A percentile compares a stretch with the other conserved stretches of the same genome.
phyloP scores from a whole-genome alignment of 2,797 vertebrate species.

The Thaleichthys pacificus region DNA sequence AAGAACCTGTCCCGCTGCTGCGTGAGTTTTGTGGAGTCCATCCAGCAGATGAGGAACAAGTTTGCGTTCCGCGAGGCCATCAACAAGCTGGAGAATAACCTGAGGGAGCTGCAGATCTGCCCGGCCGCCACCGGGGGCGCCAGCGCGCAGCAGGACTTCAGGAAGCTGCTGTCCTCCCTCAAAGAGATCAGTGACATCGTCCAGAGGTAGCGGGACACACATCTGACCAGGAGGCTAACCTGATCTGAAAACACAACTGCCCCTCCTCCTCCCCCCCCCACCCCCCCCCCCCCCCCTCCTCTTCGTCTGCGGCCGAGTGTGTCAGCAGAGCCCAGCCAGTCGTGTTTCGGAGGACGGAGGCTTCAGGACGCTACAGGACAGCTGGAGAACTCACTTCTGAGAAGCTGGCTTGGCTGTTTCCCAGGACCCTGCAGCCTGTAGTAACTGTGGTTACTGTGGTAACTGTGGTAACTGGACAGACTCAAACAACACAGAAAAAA shows the following conservation, averaged over 20 bases:
- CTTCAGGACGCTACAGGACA: conserved; percentile 23
- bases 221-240: background rate
- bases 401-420: conserved; percentile 9
- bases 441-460: background rate
- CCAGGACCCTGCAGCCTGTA: conserved; percentile 52
- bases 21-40: conserved; percentile 93
- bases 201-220: conserved; percentile 89
- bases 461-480: conserved; percentile 47
- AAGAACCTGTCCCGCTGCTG: conserved; percentile 97
- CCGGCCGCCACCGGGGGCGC: conserved; percentile 83
- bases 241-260: background rate
- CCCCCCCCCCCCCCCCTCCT: background rate
- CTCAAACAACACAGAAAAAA: conserved; percentile 40
- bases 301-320: too few species aligned
- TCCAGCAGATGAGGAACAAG: conserved; percentile 99
- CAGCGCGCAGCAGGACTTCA: conserved; percentile 90
- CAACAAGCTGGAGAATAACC: conserved; percentile 93
- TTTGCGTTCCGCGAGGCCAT: conserved; percentile 98
- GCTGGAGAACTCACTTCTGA: conserved; percentile 27
- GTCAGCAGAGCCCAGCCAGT: conserved; percentile 16
- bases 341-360: conserved; percentile 18
- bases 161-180: conserved; percentile 92
- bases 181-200: conserved; percentile 98
- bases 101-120: conserved; percentile 96
- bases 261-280: conserved; percentile 1